Conservation (phyloP, 64 coral and sea anemone species). For the Dendrophyllia cribrosa region DNA sequence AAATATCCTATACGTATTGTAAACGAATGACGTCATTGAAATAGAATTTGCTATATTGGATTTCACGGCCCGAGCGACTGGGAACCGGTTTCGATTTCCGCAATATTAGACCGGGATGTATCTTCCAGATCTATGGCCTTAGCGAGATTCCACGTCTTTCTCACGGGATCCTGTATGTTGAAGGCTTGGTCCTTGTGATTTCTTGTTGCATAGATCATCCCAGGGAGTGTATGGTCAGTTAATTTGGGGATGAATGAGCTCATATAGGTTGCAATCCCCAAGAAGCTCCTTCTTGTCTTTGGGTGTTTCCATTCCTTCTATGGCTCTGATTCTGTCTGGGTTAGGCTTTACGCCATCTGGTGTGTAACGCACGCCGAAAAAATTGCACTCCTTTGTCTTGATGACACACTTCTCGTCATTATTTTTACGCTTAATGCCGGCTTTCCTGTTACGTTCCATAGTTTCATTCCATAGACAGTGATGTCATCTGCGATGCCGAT, state of each 20-base stretch:
- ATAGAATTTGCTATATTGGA: neutral
- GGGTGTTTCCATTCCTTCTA: no score
- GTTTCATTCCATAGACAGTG: slow-evolving; percentile 20
- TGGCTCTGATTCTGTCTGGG: no score
- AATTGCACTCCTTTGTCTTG: slow-evolving; percentile 63
- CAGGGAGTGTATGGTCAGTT: slow-evolving; percentile 25
- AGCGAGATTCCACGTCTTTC: neutral
- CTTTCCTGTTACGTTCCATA: slow-evolving; percentile 46
- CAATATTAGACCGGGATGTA: neutral
- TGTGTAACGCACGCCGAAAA: slow-evolving; percentile 47
- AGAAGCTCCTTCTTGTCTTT: neutral
- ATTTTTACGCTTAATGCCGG: slow-evolving; percentile 38
- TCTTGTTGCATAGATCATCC: slow-evolving; percentile 1
- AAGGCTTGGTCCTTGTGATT: neutral
- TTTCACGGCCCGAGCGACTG: no score
- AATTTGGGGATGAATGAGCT: neutral
- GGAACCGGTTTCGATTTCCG: neutral
- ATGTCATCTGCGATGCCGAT: slow-evolving; percentile 40
- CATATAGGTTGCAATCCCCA: neutral
- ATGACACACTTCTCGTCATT: slow-evolving; percentile 66
- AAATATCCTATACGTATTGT: neutral
- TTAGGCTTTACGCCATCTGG: no score
- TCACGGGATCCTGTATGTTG: neutral
- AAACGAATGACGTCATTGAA: neutral
- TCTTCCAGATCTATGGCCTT: neutral